Base-by-base conservation (phyloP, 2,113 vertebrate species). In the Nipponia nippon region DNA sequence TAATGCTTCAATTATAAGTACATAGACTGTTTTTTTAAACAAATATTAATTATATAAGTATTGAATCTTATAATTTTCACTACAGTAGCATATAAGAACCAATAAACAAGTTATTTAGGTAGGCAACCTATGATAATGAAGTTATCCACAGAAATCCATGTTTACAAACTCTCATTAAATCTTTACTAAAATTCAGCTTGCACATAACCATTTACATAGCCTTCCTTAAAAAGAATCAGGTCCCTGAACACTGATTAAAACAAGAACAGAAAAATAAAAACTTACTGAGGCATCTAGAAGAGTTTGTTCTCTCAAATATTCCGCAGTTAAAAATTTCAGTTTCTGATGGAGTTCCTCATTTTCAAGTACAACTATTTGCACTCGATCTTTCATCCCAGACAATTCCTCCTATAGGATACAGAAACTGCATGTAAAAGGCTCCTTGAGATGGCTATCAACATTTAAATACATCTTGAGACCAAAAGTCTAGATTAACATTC, bases 261-360 rank as follows among this genome's bases (percentile, higher is more conserved):
- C 3, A 72, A 58, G 25, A 89, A 49, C 7, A 90, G 25, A 93
- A 69, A 91, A 90, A 18, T 3, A 53, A 32, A 80, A 87, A 93
- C 97, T 91, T 98, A 99, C 99, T 44, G 80, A 98, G 25, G 95
- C 77, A 94, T 98, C 98, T 76, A 95, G 92, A 56, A 98, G 91
- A 7, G 97, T 98, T 89, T 98, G 98, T 55, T 99, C 98, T 96
- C 97, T 98, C 82, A 98, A 97, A 44, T 98, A 97, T 58, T 99
- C 98, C 10, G 71, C 94, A 82, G 97, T 93, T 96, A 98, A 97
- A 80, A 97, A 98, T 97, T 98, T 99, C 76, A 99, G 89, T 47
- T 98, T 97, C 79, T 98, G 94, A 14, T 98, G 98, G 52, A 99
- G 98, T 20, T 98, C 99, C 89, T 99, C 98, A 76, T 99, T 99